Evolutionary conservation across 2,888 invertebrate genomes (phyloP), one percentile per base, ranked within the genome.

Genomic region (Synergus umbraculus): DNA sequence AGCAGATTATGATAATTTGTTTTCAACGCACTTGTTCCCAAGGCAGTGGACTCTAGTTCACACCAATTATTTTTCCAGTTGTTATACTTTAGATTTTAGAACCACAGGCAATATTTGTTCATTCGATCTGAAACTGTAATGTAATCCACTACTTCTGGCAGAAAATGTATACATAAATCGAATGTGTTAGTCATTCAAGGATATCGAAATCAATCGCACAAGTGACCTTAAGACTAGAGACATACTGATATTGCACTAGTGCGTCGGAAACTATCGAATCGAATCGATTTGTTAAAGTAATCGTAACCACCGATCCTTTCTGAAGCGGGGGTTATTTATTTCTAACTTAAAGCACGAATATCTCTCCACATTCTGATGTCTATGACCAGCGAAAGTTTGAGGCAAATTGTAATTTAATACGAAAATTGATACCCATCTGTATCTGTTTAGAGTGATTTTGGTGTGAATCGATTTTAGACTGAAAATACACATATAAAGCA

Each of bases 161-260:
- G 54, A 73, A 73, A 54, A 46, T n/a, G 49, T 69, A 49, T 49
- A 49, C 15, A 8, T 73, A 18, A 29, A 29, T 49, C 4, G 49
- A 49, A 29, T 13, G 49, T 73, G 5, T 9, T 49, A 73, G 29
- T 49, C 37, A 69, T 73, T 73, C 22, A 73, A 73, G 18, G 54
- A 73, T 73, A 73, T 73, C 54, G 54, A 54, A 73, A 73, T 73
- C 73, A 73, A 73, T 73, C 54, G 29, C 44, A 18, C 46, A 67
- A 22, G 5, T 67, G 67, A 67, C 46, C 67, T 67, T 67, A 67
- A 49, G 37, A 54, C 37, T 73, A 37, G 49, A 73, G 29, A 49
- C 37, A 69, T 46, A 22, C 29, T 46, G 37, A 49, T 69, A 69
- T 69, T 69, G 46, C 54, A 73, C 73, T n/a, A 54, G n/a, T 54